phyloP scores from a whole-genome alignment of 2,797 vertebrate genomes.

The Fistularia commersonii region DNA sequence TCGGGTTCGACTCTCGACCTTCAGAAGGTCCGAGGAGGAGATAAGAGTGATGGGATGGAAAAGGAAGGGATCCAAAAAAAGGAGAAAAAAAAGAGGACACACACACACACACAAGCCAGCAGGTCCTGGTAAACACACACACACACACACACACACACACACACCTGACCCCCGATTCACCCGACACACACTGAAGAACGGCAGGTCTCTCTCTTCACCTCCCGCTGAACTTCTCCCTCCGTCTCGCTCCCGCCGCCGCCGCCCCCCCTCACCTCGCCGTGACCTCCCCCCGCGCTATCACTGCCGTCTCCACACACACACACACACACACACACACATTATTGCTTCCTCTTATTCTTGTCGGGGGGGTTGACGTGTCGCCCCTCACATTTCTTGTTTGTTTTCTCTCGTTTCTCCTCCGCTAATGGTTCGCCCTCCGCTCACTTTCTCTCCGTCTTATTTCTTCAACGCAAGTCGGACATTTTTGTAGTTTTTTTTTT shows the following conservation, averaged over 20 bases:
- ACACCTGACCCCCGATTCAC: constrained; percentile 16
- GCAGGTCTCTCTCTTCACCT: constrained; percentile 64
- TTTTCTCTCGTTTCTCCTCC: constrained; percentile 60
- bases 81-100: background rate
- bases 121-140: constrained; percentile 25
- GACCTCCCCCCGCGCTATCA: constrained; percentile 86
- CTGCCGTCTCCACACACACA: constrained; percentile 63
- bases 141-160: constrained; percentile 11
- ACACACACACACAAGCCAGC: constrained; percentile 40
- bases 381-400: constrained; percentile 46
- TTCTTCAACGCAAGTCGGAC: too few relatives aligned
- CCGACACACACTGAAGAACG: constrained; percentile 24
- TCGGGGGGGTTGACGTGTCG: constrained; percentile 32
- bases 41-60: background rate
- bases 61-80: background rate
- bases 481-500: too few relatives aligned
- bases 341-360: constrained; percentile 69
- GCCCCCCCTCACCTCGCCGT: constrained; percentile 88
- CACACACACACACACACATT: constrained; percentile 53
- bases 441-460: constrained; percentile 37
- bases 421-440: constrained; percentile 29
- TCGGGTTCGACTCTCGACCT: too few relatives aligned
- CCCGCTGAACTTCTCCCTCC: constrained; percentile 73
- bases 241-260: constrained; percentile 70
- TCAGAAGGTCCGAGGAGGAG: too few relatives aligned